phyloP scores from a whole-genome alignment of 2,888 invertebrate genomes.

The Melanargia galathea region DNA sequence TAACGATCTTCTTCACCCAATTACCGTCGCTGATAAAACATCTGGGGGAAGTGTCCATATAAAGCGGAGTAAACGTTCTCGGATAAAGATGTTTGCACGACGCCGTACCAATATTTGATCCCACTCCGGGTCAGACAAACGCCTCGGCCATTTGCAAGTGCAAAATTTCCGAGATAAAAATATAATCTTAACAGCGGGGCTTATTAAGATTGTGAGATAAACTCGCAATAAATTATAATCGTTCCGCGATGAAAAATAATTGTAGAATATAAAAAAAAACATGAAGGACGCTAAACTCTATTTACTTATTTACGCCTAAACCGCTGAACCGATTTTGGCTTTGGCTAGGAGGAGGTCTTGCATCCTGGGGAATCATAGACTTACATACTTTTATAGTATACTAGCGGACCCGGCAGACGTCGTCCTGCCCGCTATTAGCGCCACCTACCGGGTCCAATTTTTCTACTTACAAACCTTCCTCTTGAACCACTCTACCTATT shows the following conservation, averaged over 20 bases:
- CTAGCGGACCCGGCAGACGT: too few species aligned
- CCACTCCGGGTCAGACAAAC: conserved; percentile 72
- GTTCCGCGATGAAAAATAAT: conserved; percentile 33
- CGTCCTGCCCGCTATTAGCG: too few species aligned
- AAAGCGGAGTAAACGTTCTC: conserved; percentile 66
- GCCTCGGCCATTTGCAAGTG: conserved; percentile 74
- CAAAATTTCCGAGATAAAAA: conserved; percentile 79
- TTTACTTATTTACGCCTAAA: too few species aligned
- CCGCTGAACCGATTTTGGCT: too few species aligned
- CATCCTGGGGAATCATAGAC: too few species aligned
- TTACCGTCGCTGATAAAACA: conserved; percentile 36
- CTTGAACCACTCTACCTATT: too few species aligned
- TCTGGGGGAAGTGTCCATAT: conserved; percentile 48
- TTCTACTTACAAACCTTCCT: too few species aligned
- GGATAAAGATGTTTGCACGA: conserved; percentile 75
- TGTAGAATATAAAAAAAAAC: neutral
- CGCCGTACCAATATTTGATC: conserved; percentile 72
- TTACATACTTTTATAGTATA: too few species aligned
- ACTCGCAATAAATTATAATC: conserved; percentile 51
- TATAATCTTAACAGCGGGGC: conserved; percentile 63
- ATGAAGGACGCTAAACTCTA: conserved; percentile 8
- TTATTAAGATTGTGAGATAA: conserved; percentile 70
- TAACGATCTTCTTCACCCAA: conserved; percentile 26
- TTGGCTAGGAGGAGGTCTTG: too few species aligned
- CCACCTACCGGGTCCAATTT: too few species aligned